Conservation (phyloP, 2,888 invertebrate species). For the Nudaria mundana region DNA sequence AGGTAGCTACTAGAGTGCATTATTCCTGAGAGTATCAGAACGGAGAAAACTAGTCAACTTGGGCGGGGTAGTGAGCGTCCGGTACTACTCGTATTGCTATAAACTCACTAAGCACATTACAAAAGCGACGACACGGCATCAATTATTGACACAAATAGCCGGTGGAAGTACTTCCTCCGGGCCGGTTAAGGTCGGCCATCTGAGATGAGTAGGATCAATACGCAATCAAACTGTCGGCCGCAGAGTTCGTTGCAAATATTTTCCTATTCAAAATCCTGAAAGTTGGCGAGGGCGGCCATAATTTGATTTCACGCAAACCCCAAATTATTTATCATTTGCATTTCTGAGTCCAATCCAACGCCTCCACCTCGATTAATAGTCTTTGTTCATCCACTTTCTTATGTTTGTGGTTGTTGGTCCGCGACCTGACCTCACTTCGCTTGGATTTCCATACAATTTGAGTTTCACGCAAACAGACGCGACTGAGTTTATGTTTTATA, state of each 20-base stretch:
- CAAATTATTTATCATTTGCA: slow-evolving; percentile 44
- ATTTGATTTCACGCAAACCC: slow-evolving; percentile 48
- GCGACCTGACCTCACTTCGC: too few relatives aligned
- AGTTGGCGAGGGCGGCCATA: slow-evolving; percentile 28
- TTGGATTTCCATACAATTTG: too few relatives aligned
- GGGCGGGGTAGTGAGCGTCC: too few relatives aligned
- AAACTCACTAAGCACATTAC: too few relatives aligned
- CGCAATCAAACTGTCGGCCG: slow-evolving; percentile 56
- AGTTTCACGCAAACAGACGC: too few relatives aligned
- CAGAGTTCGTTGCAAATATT: slow-evolving; percentile 53
- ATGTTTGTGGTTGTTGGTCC: background rate
- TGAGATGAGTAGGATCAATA: slow-evolving; percentile 48
- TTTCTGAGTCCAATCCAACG: slow-evolving; percentile 25
- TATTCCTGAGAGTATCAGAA: too few relatives aligned
- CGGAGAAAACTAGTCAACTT: too few relatives aligned
- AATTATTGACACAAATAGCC: slow-evolving; percentile 20
- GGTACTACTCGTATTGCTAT: too few relatives aligned
- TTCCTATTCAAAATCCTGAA: slow-evolving; percentile 44
- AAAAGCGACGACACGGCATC: too few relatives aligned
- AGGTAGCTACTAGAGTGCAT: too few relatives aligned
- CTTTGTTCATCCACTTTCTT: background rate
- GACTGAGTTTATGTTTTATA: too few relatives aligned
- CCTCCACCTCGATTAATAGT: slow-evolving; percentile 22
- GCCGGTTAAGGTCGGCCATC: slow-evolving; percentile 13
- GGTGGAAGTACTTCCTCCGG: background rate